These are phyloP conservation scores for Thinocorus orbignyianus DNA, from an alignment of 2,113 vertebrate species.

Conservation along the genomic window DNA sequence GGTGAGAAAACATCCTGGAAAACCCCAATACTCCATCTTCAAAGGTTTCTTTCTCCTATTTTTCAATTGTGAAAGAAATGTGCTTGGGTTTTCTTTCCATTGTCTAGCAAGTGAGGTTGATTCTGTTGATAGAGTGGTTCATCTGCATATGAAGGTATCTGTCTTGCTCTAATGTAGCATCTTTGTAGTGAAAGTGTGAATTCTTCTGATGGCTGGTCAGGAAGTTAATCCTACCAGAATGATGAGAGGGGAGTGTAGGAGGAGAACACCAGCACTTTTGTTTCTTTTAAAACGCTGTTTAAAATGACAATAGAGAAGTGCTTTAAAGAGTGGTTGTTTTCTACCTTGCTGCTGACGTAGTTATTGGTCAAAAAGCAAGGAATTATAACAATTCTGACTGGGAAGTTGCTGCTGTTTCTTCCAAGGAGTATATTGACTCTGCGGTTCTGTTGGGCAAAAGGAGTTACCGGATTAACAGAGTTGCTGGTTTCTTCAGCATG, in stretches of 20 bases:
- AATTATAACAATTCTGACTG: neutral
- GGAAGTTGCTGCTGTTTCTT: neutral
- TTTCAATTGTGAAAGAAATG: neutral
- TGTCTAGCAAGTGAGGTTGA: conserved; percentile 14
- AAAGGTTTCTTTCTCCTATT: neutral
- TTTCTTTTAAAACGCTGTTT: neutral
- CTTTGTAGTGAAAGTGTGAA: conserved; percentile 45
- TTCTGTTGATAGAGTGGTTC: neutral
- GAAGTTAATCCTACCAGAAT: conserved; percentile 10
- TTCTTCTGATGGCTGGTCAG: neutral
- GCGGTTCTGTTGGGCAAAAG: neutral
- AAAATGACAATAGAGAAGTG: conserved; percentile 8
- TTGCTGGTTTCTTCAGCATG: neutral
- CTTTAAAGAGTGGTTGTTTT: neutral
- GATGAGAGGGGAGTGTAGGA: neutral
- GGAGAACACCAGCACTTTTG: neutral
- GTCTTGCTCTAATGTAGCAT: neutral
- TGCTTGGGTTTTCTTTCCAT: neutral
- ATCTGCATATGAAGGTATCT: conserved; percentile 31
- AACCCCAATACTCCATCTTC: neutral
- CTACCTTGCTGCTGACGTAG: neutral
- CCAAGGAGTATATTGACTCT: neutral
- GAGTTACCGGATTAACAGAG: neutral
- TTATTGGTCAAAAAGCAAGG: neutral
- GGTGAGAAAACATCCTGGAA: neutral